Conservation (phyloP, 1,140 invertebrate species). For the Drosophila bifasciata region DNA sequence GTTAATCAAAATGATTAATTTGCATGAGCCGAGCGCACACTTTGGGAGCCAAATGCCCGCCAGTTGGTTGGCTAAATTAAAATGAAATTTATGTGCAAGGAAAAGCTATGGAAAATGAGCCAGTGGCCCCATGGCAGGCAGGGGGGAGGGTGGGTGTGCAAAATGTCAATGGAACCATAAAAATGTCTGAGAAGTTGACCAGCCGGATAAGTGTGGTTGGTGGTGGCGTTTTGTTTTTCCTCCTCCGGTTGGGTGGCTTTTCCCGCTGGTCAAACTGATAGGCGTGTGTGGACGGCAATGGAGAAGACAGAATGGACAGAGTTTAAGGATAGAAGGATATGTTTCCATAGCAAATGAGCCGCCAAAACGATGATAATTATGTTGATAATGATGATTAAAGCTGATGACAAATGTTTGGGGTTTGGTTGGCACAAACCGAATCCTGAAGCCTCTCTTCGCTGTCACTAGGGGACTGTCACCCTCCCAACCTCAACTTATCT, state of each 20-base stretch:
- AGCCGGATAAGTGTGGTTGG: conserved; percentile 25
- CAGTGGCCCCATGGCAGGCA: conserved; percentile 5
- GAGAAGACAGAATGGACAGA: too few relatives aligned
- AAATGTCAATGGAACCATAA: conserved; percentile 76
- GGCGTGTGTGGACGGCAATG: background rate
- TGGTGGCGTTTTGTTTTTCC: background rate
- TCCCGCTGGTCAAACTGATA: too few relatives aligned
- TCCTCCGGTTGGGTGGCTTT: background rate
- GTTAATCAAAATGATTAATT: conserved; percentile 82
- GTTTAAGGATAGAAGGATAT: background rate
- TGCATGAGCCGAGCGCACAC: conserved; percentile 68
- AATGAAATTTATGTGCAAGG: conserved; percentile 51
- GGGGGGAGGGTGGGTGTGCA: background rate
- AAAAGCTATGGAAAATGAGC: conserved; percentile 39
- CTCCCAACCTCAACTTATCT: background rate
- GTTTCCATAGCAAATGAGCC: conserved; percentile 22
- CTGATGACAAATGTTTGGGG: too few relatives aligned
- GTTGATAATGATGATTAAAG: too few relatives aligned
- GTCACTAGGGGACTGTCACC: conserved; percentile 22
- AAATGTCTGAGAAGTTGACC: conserved; percentile 60
- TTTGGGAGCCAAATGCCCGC: conserved; percentile 27
- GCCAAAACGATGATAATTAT: conserved; percentile 7
- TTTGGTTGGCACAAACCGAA: too few relatives aligned
- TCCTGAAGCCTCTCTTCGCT: too few relatives aligned
- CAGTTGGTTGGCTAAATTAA: conserved; percentile 20